Evolutionary conservation across 2,797 vertebrate species (phyloP).

Genomic region (Anguilla pacifica): DNA sequence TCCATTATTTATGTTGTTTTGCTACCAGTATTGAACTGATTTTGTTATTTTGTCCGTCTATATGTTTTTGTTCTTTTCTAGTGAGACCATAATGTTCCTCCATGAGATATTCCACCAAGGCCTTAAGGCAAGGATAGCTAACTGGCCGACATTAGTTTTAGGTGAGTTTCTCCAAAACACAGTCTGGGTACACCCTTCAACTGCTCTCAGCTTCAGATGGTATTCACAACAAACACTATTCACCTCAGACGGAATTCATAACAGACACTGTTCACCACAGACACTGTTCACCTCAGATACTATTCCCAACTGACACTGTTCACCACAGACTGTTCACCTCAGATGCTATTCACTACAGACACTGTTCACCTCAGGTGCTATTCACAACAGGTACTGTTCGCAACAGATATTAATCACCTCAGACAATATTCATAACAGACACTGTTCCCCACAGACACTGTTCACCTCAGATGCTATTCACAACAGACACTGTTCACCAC

Average conservation of each 20-base stretch:
- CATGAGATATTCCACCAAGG: slow-evolving; percentile 99
- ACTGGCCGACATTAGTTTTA: slow-evolving; percentile 97
- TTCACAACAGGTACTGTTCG: too few relatives aligned
- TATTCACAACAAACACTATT: neutral
- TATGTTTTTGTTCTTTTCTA: slow-evolving; percentile 60
- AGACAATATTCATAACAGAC: neutral
- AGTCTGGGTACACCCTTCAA: neutral
- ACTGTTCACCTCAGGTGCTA: neutral
- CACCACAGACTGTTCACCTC: neutral
- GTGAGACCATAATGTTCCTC: slow-evolving; percentile 99
- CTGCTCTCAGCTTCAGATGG: neutral
- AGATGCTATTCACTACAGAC: neutral
- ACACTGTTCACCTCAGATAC: neutral
- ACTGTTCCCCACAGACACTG: neutral
- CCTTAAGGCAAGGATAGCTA: slow-evolving; percentile 94
- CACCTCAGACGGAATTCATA: neutral
- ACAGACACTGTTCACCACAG: neutral
- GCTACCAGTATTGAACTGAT: neutral
- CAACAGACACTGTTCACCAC: neutral
- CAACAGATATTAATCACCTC: neutral
- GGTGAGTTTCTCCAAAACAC: slow-evolving; percentile 73
- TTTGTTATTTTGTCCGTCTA: slow-evolving; percentile 4
- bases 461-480: neutral
- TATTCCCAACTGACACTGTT: neutral
- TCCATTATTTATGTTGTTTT: neutral